Percentiles rank a stretch among this genome's conserved stretches.
These are phyloP conservation scores for Gortyna flavago DNA, from an alignment of 2,888 invertebrate genomes.

Conservation along the genomic window DNA sequence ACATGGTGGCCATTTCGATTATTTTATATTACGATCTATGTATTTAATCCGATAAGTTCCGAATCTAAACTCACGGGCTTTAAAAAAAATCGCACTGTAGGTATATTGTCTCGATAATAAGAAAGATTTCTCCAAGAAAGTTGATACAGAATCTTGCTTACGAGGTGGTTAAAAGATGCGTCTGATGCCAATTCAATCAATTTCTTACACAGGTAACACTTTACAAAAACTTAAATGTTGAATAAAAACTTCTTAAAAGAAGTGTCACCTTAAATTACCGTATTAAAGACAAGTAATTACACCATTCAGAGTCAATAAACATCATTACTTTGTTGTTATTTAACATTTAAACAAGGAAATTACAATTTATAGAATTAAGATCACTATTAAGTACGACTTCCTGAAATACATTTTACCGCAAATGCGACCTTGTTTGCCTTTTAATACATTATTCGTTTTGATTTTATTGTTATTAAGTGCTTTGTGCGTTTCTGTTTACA, in stretches of 20 bases:
- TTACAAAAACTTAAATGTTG: conserved; percentile 3
- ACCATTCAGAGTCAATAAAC: conserved; percentile 35
- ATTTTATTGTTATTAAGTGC: conserved; percentile 20
- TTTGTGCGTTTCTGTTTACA: not conserved
- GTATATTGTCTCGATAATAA: not conserved
- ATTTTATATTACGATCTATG: not conserved
- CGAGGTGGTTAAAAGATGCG: not conserved
- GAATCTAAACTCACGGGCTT: not conserved
- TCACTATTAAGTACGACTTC: conserved; percentile 16
- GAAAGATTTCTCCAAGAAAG: not conserved
- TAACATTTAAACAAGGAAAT: conserved; percentile 56
- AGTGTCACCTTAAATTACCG: conserved; percentile 10
- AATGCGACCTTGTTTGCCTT: conserved; percentile 21
- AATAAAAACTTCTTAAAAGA: conserved; percentile 32
- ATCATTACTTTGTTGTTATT: conserved; percentile 26
- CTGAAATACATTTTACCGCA: conserved; percentile 32
- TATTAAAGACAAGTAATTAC: conserved; percentile 32
- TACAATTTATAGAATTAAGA: conserved; percentile 29
- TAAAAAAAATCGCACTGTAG: not conserved
- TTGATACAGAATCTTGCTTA: not conserved
- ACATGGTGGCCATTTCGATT: not conserved
- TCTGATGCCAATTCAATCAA: conserved; percentile 8
- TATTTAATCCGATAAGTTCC: no score
- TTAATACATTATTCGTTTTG: not conserved
- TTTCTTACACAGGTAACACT: conserved; percentile 11